Conservation (phyloP, 2,113 vertebrate genomes). For the Verasper variegatus region DNA sequence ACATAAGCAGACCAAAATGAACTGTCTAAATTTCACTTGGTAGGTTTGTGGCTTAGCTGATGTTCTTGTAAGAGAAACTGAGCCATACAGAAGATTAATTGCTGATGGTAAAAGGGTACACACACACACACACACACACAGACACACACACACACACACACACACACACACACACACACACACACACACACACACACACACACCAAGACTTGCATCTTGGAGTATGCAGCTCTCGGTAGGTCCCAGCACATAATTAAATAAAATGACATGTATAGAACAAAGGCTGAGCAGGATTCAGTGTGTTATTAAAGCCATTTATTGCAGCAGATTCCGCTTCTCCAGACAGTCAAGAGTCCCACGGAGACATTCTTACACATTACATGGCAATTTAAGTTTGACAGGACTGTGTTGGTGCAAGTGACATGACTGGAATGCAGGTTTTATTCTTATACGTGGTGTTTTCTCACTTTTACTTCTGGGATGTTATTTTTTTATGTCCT, state of each 20-base stretch:
- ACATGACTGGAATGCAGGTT: constrained; percentile 16
- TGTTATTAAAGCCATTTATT: constrained; percentile 75
- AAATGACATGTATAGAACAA: constrained; percentile 52
- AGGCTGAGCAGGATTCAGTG: constrained; percentile 41
- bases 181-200: background rate
- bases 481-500: constrained; percentile 12
- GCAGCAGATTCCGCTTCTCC: constrained; percentile 26
- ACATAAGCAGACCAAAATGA: constrained; percentile 19
- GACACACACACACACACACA: too few species aligned
- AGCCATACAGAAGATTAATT: constrained; percentile 48
- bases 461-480: background rate
- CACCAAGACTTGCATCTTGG: constrained; percentile 35
- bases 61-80: constrained; percentile 23
- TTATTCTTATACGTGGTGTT: background rate
- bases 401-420: background rate
- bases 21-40: constrained; percentile 28
- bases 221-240: constrained; percentile 37
- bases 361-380: constrained; percentile 45
- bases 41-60: constrained; percentile 32
- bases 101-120: constrained; percentile 40
- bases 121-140: background rate
- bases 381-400: constrained; percentile 28
- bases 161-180: too few species aligned
- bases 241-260: constrained; percentile 63
- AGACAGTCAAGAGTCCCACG: constrained; percentile 43